Evolutionary conservation across 2,888 invertebrate species (phyloP).

Genomic region (Lepidochitona cinerea): DNA sequence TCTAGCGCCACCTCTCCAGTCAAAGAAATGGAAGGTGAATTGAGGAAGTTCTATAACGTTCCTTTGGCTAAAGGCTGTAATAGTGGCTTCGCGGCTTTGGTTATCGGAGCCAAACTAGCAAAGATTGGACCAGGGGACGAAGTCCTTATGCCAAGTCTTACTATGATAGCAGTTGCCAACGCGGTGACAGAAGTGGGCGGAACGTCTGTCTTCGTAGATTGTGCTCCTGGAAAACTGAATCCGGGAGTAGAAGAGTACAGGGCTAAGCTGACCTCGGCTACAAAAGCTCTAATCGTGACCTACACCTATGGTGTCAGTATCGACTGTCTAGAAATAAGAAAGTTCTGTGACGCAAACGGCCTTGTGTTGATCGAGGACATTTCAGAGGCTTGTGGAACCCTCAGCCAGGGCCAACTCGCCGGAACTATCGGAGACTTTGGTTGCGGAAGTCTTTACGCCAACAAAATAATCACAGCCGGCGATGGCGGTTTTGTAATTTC

Average conservation of each 20-base stretch:
- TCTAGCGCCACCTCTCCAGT: background rate
- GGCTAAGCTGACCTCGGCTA: background rate
- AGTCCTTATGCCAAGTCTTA: slow-evolving; percentile 2
- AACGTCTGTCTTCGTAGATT: slow-evolving; percentile 1
- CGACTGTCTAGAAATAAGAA: background rate
- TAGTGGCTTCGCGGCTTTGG: background rate
- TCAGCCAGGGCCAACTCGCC: background rate
- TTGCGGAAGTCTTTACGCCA: slow-evolving; percentile 3
- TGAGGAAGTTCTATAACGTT: background rate
- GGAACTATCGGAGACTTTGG: slow-evolving; percentile 3
- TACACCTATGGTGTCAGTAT: background rate
- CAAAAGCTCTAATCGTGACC: background rate
- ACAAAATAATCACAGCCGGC: slow-evolving; percentile 8
- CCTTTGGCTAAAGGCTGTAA: slow-evolving; percentile 4
- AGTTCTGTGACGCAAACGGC: background rate
- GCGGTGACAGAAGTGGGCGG: background rate
- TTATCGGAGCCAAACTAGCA: background rate
- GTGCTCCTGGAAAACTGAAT: slow-evolving; percentile 3
- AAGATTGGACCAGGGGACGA: background rate
- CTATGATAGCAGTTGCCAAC: slow-evolving; percentile 4
- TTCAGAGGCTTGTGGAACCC: background rate
- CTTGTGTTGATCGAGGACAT: slow-evolving; percentile 5
- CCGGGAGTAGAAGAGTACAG: background rate
- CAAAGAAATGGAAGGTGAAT: background rate
- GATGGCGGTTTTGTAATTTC: slow-evolving; percentile 7